Evolutionary conservation across 2,888 invertebrate species (phyloP).

Genomic region (Cerastoderma edule): DNA sequence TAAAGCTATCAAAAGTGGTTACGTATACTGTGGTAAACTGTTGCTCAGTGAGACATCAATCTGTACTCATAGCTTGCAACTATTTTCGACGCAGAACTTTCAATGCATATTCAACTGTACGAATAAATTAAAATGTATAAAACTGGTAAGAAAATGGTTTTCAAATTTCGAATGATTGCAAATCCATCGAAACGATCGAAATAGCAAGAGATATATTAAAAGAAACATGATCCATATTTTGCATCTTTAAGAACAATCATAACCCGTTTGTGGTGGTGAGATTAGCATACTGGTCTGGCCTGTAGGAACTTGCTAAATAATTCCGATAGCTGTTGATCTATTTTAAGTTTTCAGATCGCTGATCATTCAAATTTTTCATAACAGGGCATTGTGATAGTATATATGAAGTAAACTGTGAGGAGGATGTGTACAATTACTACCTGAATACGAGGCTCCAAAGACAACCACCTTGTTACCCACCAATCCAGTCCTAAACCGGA

Average conservation of each 20-base stretch:
- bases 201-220: neutral
- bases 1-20: too few relatives aligned
- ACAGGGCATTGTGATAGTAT: neutral
- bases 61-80: too few relatives aligned
- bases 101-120: too few relatives aligned
- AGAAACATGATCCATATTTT: neutral
- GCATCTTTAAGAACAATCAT: neutral
- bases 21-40: too few relatives aligned
- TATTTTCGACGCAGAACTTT: too few relatives aligned
- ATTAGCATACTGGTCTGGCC: neutral
- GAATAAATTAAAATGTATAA: too few relatives aligned
- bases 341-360: neutral
- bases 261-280: neutral
- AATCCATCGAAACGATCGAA: too few relatives aligned
- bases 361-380: neutral
- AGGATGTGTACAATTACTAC: constrained; percentile 2
- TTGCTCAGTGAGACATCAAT: too few relatives aligned
- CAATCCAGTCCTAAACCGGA: constrained; percentile 85
- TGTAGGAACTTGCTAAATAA: neutral
- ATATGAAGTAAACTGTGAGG: neutral
- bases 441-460: constrained; percentile 89
- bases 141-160: neutral
- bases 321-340: neutral
- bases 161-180: neutral
- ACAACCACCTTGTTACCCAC: constrained; percentile 76